These are phyloP conservation scores for Cephus pygmeus DNA, from an alignment of 2,888 invertebrate genomes.

Conservation along the genomic window DNA sequence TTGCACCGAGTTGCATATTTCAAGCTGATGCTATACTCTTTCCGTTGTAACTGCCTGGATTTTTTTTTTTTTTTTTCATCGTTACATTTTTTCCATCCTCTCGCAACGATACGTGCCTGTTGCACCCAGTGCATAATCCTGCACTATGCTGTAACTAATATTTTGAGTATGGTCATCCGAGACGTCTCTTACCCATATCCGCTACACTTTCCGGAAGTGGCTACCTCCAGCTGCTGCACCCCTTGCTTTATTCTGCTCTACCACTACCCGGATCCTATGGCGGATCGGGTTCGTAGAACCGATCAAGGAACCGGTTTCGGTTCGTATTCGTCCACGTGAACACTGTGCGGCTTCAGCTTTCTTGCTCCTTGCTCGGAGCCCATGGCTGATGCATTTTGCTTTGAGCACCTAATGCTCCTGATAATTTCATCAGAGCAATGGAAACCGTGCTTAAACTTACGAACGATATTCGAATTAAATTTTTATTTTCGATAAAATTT, in stretches of 20 bases:
- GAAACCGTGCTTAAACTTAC: no score
- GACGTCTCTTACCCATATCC: conserved; percentile 52
- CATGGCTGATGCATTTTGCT: not conserved
- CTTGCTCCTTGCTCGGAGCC: not conserved
- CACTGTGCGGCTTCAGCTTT: conserved; percentile 9
- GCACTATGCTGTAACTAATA: not conserved
- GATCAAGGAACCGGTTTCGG: conserved; percentile 56
- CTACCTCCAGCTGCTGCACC: conserved; percentile 40
- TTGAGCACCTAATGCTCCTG: not conserved
- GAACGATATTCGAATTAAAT: no score
- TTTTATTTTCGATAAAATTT: no score
- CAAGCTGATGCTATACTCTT: not conserved
- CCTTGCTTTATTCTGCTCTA: conserved; percentile 17
- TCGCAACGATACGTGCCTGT: not conserved
- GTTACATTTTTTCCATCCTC: not conserved
- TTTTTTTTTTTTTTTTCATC: not conserved
- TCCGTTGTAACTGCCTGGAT: not conserved
- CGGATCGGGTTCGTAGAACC: conserved; percentile 51
- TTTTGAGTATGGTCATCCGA: not conserved
- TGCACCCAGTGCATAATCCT: not conserved
- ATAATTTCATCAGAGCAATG: no score
- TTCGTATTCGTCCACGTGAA: conserved; percentile 26
- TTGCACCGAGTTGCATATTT: not conserved
- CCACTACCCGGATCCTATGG: conserved; percentile 58
- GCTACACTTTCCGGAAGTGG: conserved; percentile 49